These are phyloP conservation scores for Ferrisia virgata DNA, from an alignment of 2,888 invertebrate genomes.

Conservation along the genomic window DNA sequence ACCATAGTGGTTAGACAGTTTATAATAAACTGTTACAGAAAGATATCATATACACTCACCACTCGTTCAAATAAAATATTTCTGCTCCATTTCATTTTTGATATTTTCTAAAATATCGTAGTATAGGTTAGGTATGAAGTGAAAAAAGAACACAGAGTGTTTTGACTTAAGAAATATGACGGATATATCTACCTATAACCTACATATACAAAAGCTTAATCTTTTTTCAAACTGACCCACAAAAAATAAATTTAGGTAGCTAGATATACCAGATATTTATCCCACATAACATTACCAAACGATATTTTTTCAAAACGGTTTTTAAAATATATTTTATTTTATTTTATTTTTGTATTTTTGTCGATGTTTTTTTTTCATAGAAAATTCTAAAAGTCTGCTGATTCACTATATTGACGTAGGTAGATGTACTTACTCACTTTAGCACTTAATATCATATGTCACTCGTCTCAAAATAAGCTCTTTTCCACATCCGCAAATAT, in stretches of 20 bases:
- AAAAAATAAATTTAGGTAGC: background rate
- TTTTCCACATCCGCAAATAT: background rate
- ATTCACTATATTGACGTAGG: background rate
- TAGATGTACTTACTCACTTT: too few relatives aligned
- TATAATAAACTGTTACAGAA: background rate
- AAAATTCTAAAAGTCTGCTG: background rate
- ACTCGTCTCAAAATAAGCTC: background rate
- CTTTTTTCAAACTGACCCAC: background rate
- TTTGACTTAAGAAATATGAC: background rate
- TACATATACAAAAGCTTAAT: too few relatives aligned
- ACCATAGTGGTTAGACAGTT: background rate
- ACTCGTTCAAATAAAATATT: background rate
- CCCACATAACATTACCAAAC: background rate
- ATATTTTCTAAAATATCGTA: background rate
- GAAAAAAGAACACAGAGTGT: background rate
- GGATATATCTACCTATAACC: too few relatives aligned
- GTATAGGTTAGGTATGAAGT: background rate
- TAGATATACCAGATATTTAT: background rate
- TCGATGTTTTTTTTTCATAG: background rate
- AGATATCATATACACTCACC: background rate
- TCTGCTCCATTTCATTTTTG: background rate
- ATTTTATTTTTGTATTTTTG: background rate
- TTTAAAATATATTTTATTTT: background rate
- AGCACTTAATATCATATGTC: background rate
- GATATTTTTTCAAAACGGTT: background rate